Percentiles rank a stretch among this genome's conserved stretches.
Evolutionary conservation across 2,113 vertebrate species (phyloP).

Genomic region (Propithecus coquereli): DNA sequence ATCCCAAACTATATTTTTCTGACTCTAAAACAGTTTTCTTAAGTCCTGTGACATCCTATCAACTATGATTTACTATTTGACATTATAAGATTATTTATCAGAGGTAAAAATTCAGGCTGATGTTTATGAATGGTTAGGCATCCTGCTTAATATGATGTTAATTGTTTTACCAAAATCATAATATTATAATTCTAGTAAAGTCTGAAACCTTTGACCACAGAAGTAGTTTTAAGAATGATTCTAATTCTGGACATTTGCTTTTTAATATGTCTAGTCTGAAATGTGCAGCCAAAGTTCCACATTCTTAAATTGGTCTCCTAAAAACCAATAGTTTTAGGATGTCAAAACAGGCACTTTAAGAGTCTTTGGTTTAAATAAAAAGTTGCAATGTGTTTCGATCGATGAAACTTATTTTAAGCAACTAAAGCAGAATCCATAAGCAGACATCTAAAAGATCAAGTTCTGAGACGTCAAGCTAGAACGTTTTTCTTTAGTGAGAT

Average conservation of each 20-base stretch:
- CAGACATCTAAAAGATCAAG: not conserved
- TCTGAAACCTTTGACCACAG: not conserved
- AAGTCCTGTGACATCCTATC: not conserved
- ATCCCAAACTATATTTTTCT: not conserved
- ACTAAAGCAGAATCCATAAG: not conserved
- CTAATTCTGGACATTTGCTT: not conserved
- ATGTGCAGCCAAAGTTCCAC: not conserved
- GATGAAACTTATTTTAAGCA: not conserved
- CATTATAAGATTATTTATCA: not conserved
- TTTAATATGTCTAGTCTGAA: not conserved
- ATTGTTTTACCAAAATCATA: not conserved
- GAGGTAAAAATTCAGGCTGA: not conserved
- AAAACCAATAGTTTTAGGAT: not conserved
- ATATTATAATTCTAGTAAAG: not conserved
- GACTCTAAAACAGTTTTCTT: not conserved
- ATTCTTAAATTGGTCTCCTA: not conserved
- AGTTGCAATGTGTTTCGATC: not conserved
- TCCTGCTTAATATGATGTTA: not conserved
- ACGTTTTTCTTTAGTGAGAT: not conserved
- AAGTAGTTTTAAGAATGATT: not conserved
- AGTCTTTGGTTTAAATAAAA: constrained; percentile 9
- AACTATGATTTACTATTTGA: not conserved
- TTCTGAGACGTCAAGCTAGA: not conserved
- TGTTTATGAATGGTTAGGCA: not conserved
- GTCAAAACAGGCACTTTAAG: not conserved